Percentiles rank a stretch among this genome's conserved stretches.
Conservation (phyloP, 1,140 invertebrate species). For the Venturia canescens region DNA sequence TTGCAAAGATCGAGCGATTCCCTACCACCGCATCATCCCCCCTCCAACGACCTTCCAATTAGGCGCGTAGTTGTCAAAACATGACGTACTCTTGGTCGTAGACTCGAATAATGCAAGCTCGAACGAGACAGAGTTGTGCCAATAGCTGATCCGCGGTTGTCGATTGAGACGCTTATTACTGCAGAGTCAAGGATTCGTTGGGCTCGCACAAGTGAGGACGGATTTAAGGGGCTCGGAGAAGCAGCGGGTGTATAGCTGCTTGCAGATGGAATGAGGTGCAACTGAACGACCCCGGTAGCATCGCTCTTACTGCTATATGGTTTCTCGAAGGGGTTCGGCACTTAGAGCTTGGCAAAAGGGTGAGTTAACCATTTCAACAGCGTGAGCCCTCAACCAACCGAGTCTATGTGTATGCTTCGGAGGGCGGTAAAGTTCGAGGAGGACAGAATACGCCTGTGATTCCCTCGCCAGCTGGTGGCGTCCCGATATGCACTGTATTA, state of each 20-base stretch:
- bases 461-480: constrained; percentile 67
- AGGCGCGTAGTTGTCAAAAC: background rate
- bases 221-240: background rate
- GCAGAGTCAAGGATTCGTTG: background rate
- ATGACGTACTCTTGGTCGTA: background rate
- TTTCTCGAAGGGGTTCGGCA: background rate
- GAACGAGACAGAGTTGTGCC: background rate
- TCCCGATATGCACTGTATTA: constrained; percentile 72
- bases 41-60: too few species aligned
- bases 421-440: constrained; percentile 9
- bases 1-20: too few species aligned
- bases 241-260: background rate
- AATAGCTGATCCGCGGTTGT: background rate
- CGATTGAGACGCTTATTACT: background rate
- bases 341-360: constrained; percentile 3
- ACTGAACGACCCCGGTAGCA: background rate
- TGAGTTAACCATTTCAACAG: constrained; percentile 5
- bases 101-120: background rate
- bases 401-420: background rate
- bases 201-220: too few species aligned
- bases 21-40: too few species aligned
- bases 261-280: background rate
- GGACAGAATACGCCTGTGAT: constrained; percentile 58
- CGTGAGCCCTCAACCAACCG: background rate
- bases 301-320: constrained; percentile 1